Percentiles rank a stretch among this genome's conserved stretches.
Conservation (phyloP, 2,888 invertebrate genomes). For the Polymixis flavicincta region DNA sequence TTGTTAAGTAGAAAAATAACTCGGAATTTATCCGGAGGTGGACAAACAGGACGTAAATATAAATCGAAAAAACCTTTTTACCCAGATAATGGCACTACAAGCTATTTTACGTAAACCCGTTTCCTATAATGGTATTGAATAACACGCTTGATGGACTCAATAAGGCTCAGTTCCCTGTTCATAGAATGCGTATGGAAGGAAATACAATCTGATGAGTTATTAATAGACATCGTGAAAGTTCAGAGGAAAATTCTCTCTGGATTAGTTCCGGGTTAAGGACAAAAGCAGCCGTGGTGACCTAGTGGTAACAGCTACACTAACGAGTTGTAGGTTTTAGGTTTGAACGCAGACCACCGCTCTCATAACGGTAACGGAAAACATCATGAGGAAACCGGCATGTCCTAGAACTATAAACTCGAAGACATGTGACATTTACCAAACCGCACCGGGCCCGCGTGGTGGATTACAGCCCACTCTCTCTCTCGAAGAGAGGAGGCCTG, state of each 20-base stretch:
- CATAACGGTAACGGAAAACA: too few relatives aligned
- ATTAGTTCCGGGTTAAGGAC: not conserved
- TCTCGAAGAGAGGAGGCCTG: too few relatives aligned
- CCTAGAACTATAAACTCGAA: too few relatives aligned
- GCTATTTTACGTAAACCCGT: conserved; percentile 44
- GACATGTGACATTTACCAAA: too few relatives aligned
- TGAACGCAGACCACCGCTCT: too few relatives aligned
- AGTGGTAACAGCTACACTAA: too few relatives aligned
- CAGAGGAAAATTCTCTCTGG: not conserved
- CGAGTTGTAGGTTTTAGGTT: too few relatives aligned
- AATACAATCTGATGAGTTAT: conserved; percentile 26
- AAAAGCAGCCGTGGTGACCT: too few relatives aligned
- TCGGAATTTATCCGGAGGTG: conserved; percentile 18
- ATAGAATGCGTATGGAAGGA: conserved; percentile 7
- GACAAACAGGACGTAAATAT: conserved; percentile 33
- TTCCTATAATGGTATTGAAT: conserved; percentile 49
- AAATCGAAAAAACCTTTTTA: conserved; percentile 48
- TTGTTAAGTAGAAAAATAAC: conserved; percentile 1
- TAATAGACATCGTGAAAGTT: not conserved
- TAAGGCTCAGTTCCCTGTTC: conserved; percentile 24
- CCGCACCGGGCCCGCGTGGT: too few relatives aligned
- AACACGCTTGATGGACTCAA: conserved; percentile 39
- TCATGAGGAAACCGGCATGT: too few relatives aligned
- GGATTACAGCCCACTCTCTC: too few relatives aligned
- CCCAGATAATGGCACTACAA: conserved; percentile 31